Base-by-base conservation (phyloP, 2,888 invertebrate species). In the Glaucopsyche alexis region DNA sequence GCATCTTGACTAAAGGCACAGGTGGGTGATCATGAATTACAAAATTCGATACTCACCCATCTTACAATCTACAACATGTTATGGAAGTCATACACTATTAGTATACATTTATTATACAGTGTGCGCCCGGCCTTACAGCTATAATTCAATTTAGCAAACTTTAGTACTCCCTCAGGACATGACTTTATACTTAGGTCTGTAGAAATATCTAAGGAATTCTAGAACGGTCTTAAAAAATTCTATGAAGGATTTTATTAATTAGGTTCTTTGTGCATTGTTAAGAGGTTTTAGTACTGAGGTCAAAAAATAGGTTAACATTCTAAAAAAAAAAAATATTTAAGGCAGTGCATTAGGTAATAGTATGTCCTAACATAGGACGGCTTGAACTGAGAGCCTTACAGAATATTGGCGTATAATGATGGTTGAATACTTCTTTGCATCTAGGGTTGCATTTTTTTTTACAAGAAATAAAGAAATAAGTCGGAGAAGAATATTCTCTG, bases 121-220 rank as follows among this genome's bases (percentile, higher is more conserved):
- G 64, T 40, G 64, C 13, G 40, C 13, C 64, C 19, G 29, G 47
- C 14, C 69, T 69, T 29, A 45, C 13, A 47, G 45, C 19, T 8
- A 14, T 45, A 69, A 69, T 47, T 69, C 19, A 69, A 47, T 69
- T 69, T 60, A 7, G 60, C 19, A 47, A 19, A 49, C 69, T 29
- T 42, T 69, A 19, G 19, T 7, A 69, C 69, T 69, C 69, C 14
- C 19, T 2, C 29, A 14, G 29, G 47, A 69, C 69, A 69, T 9
- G 49, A 69, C 45, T 67, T 67, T 29, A 47, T 69, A 49, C 69
- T 69, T 69, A 45, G 19, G 45, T 42, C 45, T 67, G 19, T 45
- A 45, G 42, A 67, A 67, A 60, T 38, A 38, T 60, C 60, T 38
- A 60, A 29, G 29, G 29, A 60, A 29, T 38, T 60, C 13, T 60